Evolutionary conservation across 2,113 vertebrate species (phyloP), one percentile per base, ranked within the genome.

Genomic region (Sinosuthora webbiana): DNA sequence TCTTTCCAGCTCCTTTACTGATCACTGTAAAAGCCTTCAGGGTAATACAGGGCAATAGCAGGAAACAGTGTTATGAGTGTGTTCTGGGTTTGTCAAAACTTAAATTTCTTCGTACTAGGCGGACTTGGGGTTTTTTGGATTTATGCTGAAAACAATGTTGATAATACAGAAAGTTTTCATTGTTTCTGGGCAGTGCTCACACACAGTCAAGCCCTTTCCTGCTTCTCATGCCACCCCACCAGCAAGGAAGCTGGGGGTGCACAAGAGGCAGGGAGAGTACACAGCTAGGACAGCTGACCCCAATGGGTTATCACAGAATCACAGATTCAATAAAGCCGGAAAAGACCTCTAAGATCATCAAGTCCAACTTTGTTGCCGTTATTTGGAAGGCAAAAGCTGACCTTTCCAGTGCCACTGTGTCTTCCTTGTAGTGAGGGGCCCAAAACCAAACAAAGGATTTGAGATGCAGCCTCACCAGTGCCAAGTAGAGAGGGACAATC

Each of bases 171-270:
- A 10, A 35, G 7, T 23, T 65, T 50, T 73, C 1, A 0, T 22
- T 57, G 27, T 6, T 57, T 49, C 15, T 37, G 27, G 62, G 11
- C 22, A 15, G 57, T 42, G 35, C 42, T 88, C 35, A 50, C 11
- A 42, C 11, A 42, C 17, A 22, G 25, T n/a, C 23, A 39, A 39
- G 11, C 13, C 7, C 25, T 27, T 73, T 73, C 30, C 27, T 33
- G 22, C 22, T 28, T 23, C 27, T 50, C 45, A 22, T 0, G 0
- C 5, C 14, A 50, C 3, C 7, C 11, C 11, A 10, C 22, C 50
- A 50, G 33, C 0, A 1, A 65, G 42, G 35, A 35, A 17, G 14
- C 59, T 57, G 35, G 14, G 9, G 22, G 8, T 37, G 27, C 27
- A 33, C 8, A 50, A 33, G 42, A 28, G 49, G 15, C 0, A 1